Percentiles rank a stretch among this genome's conserved stretches.
Evolutionary conservation across 2,888 invertebrate genomes (phyloP).

Genomic region (Melipona bicolor): DNA sequence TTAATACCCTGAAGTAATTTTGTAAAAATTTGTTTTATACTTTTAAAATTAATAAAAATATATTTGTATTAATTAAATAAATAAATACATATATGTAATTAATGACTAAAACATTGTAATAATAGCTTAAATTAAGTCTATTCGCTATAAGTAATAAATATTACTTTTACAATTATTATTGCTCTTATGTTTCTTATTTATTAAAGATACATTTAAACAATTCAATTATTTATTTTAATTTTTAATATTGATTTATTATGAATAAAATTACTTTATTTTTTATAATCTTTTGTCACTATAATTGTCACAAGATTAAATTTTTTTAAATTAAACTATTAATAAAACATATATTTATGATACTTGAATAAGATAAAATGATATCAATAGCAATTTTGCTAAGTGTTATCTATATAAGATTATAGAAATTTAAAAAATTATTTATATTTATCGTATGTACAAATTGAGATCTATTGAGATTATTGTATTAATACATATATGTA

Average conservation of each 20-base stretch:
- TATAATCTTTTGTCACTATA: neutral
- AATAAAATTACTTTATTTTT: neutral
- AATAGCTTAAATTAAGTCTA: no score
- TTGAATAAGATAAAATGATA: neutral
- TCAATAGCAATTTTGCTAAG: constrained; percentile 3
- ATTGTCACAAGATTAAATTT: constrained; percentile 6
- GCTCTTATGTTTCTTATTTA: neutral
- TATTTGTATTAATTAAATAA: neutral
- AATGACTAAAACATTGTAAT: neutral
- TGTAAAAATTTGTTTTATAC: neutral
- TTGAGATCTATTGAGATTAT: neutral
- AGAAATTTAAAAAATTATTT: neutral
- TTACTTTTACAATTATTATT: no score
- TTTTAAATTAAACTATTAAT: neutral
- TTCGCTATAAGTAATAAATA: no score
- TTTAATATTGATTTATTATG: constrained; percentile 3
- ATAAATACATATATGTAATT: neutral
- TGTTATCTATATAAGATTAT: constrained; percentile 13
- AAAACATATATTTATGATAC: neutral
- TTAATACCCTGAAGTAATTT: neutral
- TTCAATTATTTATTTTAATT: neutral
- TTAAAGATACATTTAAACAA: neutral
- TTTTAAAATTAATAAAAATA: neutral
- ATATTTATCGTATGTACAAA: neutral
- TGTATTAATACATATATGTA: neutral